A percentile compares a stretch with the other conserved stretches of the same genome.
phyloP scores from a whole-genome alignment of 2,797 vertebrate genomes.

The Acrocephalus scirpaceus region DNA sequence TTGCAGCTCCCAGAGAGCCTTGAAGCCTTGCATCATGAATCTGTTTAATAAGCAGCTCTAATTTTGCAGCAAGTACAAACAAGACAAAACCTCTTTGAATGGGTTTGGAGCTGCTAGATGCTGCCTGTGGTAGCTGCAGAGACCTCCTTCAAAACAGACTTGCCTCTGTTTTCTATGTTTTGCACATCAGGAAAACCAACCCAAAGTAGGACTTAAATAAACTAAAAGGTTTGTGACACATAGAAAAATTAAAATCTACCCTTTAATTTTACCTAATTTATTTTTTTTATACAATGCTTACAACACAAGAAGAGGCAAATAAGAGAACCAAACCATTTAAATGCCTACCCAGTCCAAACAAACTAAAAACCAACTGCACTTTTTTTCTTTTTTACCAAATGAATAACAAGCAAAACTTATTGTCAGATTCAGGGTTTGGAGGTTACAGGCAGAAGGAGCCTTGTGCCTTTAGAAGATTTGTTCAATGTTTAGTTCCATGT shows the following conservation, averaged over 20 bases:
- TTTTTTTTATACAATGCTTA: not conserved
- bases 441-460: not conserved
- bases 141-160: not conserved
- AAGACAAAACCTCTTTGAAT: not conserved
- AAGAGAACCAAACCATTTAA: not conserved
- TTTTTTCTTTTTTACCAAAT: not conserved
- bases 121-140: not conserved
- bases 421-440: not conserved
- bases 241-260: not conserved
- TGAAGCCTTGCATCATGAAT: not conserved
- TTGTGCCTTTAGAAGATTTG: not conserved
- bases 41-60: slow-evolving; percentile 13
- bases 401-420: not conserved
- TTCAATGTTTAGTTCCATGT: not conserved
- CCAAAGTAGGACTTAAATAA: not conserved
- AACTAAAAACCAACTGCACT: not conserved
- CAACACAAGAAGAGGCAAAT: not conserved
- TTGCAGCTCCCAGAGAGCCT: not conserved
- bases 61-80: not conserved
- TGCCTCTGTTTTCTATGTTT: not conserved
- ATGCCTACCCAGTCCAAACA: not conserved
- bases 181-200: not conserved
- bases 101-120: not conserved
- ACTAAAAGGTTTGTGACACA: accelerated
- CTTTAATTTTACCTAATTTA: not conserved